A percentile compares a stretch with the other conserved stretches of the same genome.
These are phyloP conservation scores for Cyprinodon diabolis DNA, from an alignment of 2,797 vertebrate species.

Conservation along the genomic window DNA sequence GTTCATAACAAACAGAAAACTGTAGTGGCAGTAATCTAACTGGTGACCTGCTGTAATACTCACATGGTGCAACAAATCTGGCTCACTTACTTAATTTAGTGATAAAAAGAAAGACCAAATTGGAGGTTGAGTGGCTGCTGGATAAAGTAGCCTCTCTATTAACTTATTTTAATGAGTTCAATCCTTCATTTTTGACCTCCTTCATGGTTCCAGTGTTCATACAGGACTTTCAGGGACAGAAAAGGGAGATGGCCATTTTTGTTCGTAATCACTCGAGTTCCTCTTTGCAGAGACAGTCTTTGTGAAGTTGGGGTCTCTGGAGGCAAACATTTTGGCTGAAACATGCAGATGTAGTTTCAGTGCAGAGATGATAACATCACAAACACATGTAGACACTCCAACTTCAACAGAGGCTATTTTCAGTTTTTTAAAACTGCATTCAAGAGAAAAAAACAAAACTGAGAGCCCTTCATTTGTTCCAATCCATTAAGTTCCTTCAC, in stretches of 20 bases:
- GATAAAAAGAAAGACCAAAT: constrained; percentile 49
- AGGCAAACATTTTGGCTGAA: constrained; percentile 38
- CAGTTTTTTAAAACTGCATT: constrained; percentile 34
- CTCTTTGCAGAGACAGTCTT: constrained; percentile 26
- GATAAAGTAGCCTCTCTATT: constrained; percentile 28
- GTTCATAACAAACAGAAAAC: constrained; percentile 25
- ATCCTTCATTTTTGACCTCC: constrained; percentile 78
- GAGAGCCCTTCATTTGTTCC: constrained; percentile 34
- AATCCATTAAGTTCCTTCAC: constrained; percentile 67
- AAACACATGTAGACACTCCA: constrained; percentile 21
- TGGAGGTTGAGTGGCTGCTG: constrained; percentile 39
- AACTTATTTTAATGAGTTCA: constrained; percentile 48
- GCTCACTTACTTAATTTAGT: constrained; percentile 50
- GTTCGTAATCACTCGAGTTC: constrained; percentile 46
- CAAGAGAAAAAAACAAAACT: constrained; percentile 23
- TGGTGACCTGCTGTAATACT: constrained; percentile 66
- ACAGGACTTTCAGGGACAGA: constrained; percentile 18
- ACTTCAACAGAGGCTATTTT: constrained; percentile 8
- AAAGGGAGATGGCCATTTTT: constrained; percentile 17
- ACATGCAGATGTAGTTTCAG: constrained; percentile 50
- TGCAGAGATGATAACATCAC: constrained; percentile 60
- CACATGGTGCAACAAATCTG: constrained; percentile 64
- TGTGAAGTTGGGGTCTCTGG: constrained; percentile 17
- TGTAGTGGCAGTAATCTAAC: constrained; percentile 55
- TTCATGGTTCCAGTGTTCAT: constrained; percentile 62